Evolutionary conservation across 1,140 invertebrate species (phyloP).

Genomic region (Mamestra configurata): DNA sequence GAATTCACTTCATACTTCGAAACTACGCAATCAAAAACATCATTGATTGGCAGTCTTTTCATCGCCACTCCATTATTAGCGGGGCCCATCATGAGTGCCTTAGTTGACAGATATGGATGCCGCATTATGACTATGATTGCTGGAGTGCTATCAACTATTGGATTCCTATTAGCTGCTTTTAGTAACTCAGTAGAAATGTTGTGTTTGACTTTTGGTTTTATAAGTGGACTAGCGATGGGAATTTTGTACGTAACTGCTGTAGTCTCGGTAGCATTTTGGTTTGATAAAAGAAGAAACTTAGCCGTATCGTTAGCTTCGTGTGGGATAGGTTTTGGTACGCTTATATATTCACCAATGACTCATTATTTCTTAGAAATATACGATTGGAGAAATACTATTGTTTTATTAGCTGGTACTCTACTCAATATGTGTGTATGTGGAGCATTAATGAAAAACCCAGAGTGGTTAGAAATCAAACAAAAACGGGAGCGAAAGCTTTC

Average conservation of each 20-base stretch:
- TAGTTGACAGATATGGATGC: slow-evolving; percentile 96
- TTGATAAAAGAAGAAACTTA: slow-evolving; percentile 96
- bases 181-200: slow-evolving; percentile 92
- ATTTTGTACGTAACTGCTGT: slow-evolving; percentile 96
- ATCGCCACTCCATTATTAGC: slow-evolving; percentile 95
- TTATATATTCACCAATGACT: slow-evolving; percentile 94
- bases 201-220: slow-evolving; percentile 94
- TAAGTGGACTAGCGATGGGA: slow-evolving; percentile 95
- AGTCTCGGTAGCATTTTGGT: slow-evolving; percentile 98
- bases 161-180: slow-evolving; percentile 93
- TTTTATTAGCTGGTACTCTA: slow-evolving; percentile 94
- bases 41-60: slow-evolving; percentile 95
- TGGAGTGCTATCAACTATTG: slow-evolving; percentile 91
- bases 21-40: slow-evolving; percentile 93
- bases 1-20: slow-evolving; percentile 94
- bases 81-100: slow-evolving; percentile 94
- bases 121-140: slow-evolving; percentile 94
- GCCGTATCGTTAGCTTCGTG: slow-evolving; percentile 90
- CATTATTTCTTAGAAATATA: slow-evolving; percentile 91
- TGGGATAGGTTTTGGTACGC: slow-evolving; percentile 88
- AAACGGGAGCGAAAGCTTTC: slow-evolving; percentile 69
- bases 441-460: slow-evolving; percentile 94
- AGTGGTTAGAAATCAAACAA: slow-evolving; percentile 89
- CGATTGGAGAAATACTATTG: slow-evolving; percentile 94
- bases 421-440: slow-evolving; percentile 96